A percentile compares a stretch with the other conserved stretches of the same genome.
These are phyloP conservation scores for Beris morrisii DNA, from an alignment of 2,888 invertebrate species.

Conservation along the genomic window DNA sequence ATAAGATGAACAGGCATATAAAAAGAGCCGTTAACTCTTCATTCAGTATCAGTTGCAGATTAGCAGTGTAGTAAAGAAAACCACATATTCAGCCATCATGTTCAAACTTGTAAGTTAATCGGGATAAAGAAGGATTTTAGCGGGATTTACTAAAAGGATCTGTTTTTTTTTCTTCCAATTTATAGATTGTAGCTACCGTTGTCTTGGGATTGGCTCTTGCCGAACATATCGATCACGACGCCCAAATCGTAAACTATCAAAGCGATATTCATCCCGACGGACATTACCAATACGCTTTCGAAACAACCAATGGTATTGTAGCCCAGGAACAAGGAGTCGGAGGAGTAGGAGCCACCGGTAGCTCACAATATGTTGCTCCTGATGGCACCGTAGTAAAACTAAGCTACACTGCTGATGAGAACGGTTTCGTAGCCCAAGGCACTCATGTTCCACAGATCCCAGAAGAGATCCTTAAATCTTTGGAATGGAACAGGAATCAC, in stretches of 20 bases:
- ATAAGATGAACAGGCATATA: conserved; percentile 1
- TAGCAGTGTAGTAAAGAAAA: conserved; percentile 20
- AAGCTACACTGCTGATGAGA: conserved; percentile 26
- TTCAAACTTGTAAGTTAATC: conserved; percentile 25
- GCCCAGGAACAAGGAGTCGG: conserved; percentile 62
- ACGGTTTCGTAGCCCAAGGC: conserved; percentile 23
- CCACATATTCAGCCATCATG: conserved; percentile 19
- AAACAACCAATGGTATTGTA: conserved; percentile 65
- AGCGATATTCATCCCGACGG: conserved; percentile 51
- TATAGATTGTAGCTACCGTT: conserved; percentile 44
- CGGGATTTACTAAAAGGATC: not conserved
- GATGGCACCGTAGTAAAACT: conserved; percentile 40
- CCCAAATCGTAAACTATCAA: conserved; percentile 41
- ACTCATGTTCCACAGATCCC: conserved; percentile 20
- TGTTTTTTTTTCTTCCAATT: not conserved
- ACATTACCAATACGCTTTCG: conserved; percentile 56
- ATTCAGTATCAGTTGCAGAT: conserved; percentile 17
- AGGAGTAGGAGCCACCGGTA: conserved; percentile 60
- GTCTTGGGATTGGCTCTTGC: conserved; percentile 44
- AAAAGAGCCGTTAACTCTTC: not conserved
- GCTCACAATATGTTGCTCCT: conserved; percentile 46
- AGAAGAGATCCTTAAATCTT: conserved; percentile 24
- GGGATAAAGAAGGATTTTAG: not conserved
- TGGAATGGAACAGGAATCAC: conserved; percentile 25
- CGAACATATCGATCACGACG: conserved; percentile 48